These are phyloP conservation scores for Acropternis orthonyx DNA, from an alignment of 2,797 vertebrate species.

Conservation along the genomic window DNA sequence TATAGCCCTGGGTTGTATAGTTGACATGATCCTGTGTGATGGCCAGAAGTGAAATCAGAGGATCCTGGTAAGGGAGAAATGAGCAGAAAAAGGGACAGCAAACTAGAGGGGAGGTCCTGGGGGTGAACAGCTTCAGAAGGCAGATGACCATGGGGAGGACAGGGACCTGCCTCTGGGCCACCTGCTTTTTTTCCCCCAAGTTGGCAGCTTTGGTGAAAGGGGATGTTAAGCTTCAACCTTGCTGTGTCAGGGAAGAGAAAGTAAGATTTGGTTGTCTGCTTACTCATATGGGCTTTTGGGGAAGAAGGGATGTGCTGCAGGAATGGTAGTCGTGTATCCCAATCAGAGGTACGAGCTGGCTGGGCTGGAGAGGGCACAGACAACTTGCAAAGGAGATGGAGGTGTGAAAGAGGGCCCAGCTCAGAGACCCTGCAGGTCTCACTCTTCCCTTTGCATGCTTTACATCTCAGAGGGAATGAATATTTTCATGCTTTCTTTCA, in stretches of 20 bases:
- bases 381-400: neutral
- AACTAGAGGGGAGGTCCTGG: neutral
- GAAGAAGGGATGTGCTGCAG: neutral
- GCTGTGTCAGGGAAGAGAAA: neutral
- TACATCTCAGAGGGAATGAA: neutral
- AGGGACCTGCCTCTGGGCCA: neutral
- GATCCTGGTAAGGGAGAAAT: neutral
- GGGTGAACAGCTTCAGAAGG: neutral
- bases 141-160: neutral
- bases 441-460: neutral
- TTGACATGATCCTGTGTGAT: neutral
- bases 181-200: neutral
- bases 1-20: neutral
- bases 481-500: neutral
- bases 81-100: neutral
- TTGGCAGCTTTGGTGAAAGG: neutral
- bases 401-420: neutral
- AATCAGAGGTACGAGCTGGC: neutral
- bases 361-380: neutral
- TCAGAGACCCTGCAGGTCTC: neutral
- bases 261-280: neutral
- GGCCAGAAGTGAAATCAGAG: neutral
- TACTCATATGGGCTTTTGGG: neutral
- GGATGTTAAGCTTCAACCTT: neutral
- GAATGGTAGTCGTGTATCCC: neutral